Evolutionary conservation across 53 echinoderm and acorn worm species (phyloP), one percentile per base, ranked within the genome.

Genomic region (Luidia sarsii): DNA sequence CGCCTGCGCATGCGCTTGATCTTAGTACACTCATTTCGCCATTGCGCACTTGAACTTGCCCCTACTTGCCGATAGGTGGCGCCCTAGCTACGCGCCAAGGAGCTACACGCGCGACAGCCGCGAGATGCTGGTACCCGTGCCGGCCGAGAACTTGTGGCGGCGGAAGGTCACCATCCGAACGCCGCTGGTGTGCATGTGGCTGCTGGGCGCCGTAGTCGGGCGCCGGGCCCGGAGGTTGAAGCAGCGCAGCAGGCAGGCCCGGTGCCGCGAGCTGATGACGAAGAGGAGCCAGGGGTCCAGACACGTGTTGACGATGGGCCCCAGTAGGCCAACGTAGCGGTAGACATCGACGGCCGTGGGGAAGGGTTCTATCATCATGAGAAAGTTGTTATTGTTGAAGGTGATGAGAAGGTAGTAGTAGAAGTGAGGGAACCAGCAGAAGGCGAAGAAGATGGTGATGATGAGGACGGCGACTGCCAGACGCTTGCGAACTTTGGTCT

Each of bases 251-350:
- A 77, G 38, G 30, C 77, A 43, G 3, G 77, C 77, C 45, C 89
- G 59, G 41, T 89, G 89, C 8, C 71, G 60, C 10, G 89, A 85
- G 37, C 89, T 89, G 66, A 89, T 89, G 31, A 80, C 45, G 31
- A 84, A 89, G 3, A 89, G 85, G n/a, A 89, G 53, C 89, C 89
- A 89, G 36, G 89, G 89, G 36, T 89, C 85, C 3, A 89, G 27
- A 33, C 85, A 64, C 4, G 85, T 71, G 51, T 89, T 89, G 11
- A 85, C 48, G 32, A 89, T 67, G 10, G 89, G 80, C 55, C 61
- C 63, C 15, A 70, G 48, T 5, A 70, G 14, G 25, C 71, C 60
- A 16, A 57, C 60, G 62, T 83, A 71, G 24, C 83, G 57, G 5
- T 48, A 57, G 4, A 31, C 32, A 23, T 83, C 83, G 15, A 48